Base-by-base conservation (phyloP, 2,113 vertebrate species). In the Larimichthys polyactis region DNA sequence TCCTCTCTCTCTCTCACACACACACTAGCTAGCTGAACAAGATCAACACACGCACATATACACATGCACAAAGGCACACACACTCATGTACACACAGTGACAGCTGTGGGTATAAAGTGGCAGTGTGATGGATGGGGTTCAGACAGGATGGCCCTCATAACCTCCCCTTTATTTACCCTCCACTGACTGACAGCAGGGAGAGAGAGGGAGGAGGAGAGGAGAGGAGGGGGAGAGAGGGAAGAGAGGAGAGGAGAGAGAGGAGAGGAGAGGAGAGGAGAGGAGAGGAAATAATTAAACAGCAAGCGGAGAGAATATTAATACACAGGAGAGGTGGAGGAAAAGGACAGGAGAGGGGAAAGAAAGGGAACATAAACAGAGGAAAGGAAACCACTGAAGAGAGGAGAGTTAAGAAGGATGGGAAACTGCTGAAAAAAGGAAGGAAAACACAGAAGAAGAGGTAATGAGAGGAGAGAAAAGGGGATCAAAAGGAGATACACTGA, bases 71-170 rank as follows among this genome's bases (percentile, higher is more conserved):
- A 12, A 64, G 5, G 67, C 78, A 67, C 80, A 75, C 84, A 76
- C 84, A 72, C 49, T 63, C 32, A 20, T 64, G 71, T 62, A 74
- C 87, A 90, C 87, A 83, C 74, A 71, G 76, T 92, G 92, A 94
- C 94, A 93, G 92, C 92, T 93, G 90, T 90, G 93, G 84, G 91
- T 92, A 94, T 94, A 92, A 95, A 93, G 91, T 91, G 87, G 88
- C 89, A 52, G 76, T 40, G 81, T 94, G 93, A 94, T 92, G 91
- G 93, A 95, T 92, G 86, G 89, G 87, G 93, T 90, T 86, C 83
- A 89, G 88, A 85, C 86, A 89, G 83, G 87, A 93, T 89, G 91
- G 84, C 83, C 90, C 89, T 91, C 91, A 92, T 93, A 93, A 90
- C 90, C 88, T 92, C 83, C 79, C 83, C 84, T 93, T 93, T 93